These are phyloP conservation scores for Fregetta grallaria DNA, from an alignment of 2,113 vertebrate species.

Conservation along the genomic window DNA sequence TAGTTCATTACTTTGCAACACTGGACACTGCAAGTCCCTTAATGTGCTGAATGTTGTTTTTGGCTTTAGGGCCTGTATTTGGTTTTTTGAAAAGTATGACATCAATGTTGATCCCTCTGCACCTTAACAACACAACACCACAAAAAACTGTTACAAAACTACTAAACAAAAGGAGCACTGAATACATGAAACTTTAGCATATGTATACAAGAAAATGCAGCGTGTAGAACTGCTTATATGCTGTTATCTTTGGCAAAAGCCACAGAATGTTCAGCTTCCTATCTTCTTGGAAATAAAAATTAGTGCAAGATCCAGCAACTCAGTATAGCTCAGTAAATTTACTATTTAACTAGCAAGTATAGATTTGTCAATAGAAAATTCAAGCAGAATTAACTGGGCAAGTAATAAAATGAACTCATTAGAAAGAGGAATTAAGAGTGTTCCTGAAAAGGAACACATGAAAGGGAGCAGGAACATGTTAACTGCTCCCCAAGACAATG, in stretches of 20 bases:
- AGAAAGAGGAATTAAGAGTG: background rate
- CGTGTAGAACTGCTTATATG: background rate
- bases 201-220: background rate
- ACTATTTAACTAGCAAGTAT: background rate
- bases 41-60: conserved; percentile 64
- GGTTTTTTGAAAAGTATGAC: conserved; percentile 79
- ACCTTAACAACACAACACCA: conserved; percentile 67
- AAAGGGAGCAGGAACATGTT: background rate
- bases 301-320: background rate
- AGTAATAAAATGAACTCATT: background rate
- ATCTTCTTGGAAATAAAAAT: background rate
- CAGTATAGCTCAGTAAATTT: background rate
- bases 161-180: background rate
- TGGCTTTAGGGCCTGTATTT: conserved; percentile 77
- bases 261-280: background rate
- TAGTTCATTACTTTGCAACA: conserved; percentile 68
- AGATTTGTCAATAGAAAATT: background rate
- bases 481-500: background rate
- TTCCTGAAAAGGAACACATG: background rate
- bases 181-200: background rate
- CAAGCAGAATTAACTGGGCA: background rate
- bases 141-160: background rate
- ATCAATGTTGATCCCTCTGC: conserved; percentile 68
- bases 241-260: background rate
- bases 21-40: conserved; percentile 75